These are phyloP conservation scores for Cettia cetti DNA, from an alignment of 2,113 vertebrate genomes.

Conservation along the genomic window DNA sequence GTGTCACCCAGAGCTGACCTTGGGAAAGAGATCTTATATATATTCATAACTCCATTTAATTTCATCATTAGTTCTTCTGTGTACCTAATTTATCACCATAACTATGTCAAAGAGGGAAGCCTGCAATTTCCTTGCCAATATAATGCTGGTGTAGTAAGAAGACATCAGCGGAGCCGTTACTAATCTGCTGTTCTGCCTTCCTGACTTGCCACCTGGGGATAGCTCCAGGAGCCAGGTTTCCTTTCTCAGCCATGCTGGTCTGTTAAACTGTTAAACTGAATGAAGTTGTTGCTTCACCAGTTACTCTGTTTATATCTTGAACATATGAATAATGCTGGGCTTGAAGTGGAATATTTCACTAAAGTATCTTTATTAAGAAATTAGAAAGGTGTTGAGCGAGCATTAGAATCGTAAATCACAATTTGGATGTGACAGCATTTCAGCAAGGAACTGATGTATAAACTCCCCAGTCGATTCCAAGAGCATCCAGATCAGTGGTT, in stretches of 20 bases:
- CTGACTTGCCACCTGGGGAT: not conserved
- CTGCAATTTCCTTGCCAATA: conserved; percentile 39
- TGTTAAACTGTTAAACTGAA: not conserved
- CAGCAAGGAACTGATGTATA: not conserved
- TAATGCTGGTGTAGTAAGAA: not conserved
- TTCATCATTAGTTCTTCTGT: conserved; percentile 49
- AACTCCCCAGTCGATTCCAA: not conserved
- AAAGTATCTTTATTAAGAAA: not conserved
- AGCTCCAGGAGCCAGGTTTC: not conserved
- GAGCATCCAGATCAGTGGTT: not conserved
- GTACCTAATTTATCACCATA: conserved; percentile 58
- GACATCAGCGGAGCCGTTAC: not conserved
- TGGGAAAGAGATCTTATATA: conserved; percentile 29
- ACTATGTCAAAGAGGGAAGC: conserved; percentile 14
- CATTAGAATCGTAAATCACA: not conserved
- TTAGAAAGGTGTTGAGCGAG: not conserved
- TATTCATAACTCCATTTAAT: conserved; percentile 60
- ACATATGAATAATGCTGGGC: not conserved
- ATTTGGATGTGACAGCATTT: not conserved
- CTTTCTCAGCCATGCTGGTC: not conserved
- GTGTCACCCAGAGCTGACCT: conserved; percentile 39
- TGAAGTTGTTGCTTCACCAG: not conserved
- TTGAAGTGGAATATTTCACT: not conserved
- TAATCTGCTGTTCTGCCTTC: not conserved
- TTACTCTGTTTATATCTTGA: not conserved